Percentiles rank a stretch among this genome's conserved stretches.
phyloP scores from a whole-genome alignment of 2,888 invertebrate species.

The Polyommatus icarus region DNA sequence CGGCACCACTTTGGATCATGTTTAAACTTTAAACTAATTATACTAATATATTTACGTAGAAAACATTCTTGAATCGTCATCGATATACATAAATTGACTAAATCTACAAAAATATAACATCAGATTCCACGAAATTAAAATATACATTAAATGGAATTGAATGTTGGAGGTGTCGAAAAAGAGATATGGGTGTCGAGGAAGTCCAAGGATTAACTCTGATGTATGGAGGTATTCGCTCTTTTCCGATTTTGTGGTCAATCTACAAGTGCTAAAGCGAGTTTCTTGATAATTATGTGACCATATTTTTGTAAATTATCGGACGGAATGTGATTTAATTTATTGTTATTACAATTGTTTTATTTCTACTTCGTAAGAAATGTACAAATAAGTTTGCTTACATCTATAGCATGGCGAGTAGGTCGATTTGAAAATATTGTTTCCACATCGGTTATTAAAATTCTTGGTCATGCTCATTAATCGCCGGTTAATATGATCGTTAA shows the following conservation, averaged over 20 bases:
- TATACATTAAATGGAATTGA: conserved; percentile 4
- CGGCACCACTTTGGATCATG: too few relatives aligned
- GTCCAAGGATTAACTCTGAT: conserved; percentile 13
- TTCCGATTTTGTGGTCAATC: conserved; percentile 34
- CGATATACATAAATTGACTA: background rate
- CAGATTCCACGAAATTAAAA: conserved; percentile 11
- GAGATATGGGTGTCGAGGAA: conserved; percentile 16
- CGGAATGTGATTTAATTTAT: background rate
- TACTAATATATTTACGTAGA: background rate
- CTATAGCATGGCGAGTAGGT: too few relatives aligned
- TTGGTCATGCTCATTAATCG: too few relatives aligned
- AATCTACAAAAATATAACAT: conserved; percentile 10
- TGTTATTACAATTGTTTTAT: too few relatives aligned
- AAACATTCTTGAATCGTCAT: background rate
- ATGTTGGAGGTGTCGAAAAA: conserved; percentile 16
- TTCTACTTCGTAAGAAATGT: too few relatives aligned
- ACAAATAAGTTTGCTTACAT: too few relatives aligned
- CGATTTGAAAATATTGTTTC: too few relatives aligned
- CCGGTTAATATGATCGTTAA: too few relatives aligned
- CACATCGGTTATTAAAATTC: too few relatives aligned
- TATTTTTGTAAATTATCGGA: background rate
- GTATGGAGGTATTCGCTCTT: conserved; percentile 33
- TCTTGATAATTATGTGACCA: conserved; percentile 15
- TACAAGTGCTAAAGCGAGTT: conserved; percentile 29
- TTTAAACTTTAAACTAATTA: background rate